Evolutionary conservation across 2,888 invertebrate genomes (phyloP).

Genomic region (Acleris emargana): DNA sequence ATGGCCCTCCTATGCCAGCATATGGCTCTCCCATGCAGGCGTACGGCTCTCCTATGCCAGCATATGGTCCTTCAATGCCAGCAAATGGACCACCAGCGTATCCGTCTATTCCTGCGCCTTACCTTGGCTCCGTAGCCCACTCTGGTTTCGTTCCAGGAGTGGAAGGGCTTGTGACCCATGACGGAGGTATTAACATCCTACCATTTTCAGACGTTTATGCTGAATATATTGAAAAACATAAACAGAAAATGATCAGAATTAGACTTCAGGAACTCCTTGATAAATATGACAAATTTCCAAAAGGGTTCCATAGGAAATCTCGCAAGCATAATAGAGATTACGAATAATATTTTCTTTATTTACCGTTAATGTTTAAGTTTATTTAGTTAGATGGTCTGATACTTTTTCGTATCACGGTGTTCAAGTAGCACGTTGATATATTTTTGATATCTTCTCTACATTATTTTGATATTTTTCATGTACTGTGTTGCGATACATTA

Average conservation of each 20-base stretch:
- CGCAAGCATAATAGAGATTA: conserved; percentile 15
- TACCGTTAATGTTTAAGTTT: too few species aligned
- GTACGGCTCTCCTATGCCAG: not conserved
- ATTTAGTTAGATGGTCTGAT: too few species aligned
- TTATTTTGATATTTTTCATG: too few species aligned
- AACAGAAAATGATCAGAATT: conserved; percentile 59
- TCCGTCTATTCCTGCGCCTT: not conserved
- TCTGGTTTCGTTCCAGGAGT: conserved; percentile 64
- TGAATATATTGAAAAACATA: conserved; percentile 64
- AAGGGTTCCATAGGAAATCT: conserved; percentile 13
- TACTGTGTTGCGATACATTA: too few species aligned
- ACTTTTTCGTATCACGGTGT: too few species aligned
- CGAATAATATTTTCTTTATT: not conserved
- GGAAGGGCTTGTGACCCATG: conserved; percentile 59
- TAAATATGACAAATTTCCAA: conserved; percentile 49
- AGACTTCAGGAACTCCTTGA: conserved; percentile 52
- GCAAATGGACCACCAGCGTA: not conserved
- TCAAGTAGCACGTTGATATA: too few species aligned
- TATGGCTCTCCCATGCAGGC: conserved; percentile 1
- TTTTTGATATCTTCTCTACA: too few species aligned
- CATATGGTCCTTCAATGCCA: not conserved
- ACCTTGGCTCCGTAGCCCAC: conserved; percentile 41
- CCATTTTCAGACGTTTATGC: conserved; percentile 73
- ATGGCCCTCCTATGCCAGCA: conserved; percentile 11
- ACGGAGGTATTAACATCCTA: conserved; percentile 70